Evolutionary conservation across 2,888 invertebrate genomes (phyloP), one percentile per base, ranked within the genome.

Genomic region (Heteromurus nitidus): DNA sequence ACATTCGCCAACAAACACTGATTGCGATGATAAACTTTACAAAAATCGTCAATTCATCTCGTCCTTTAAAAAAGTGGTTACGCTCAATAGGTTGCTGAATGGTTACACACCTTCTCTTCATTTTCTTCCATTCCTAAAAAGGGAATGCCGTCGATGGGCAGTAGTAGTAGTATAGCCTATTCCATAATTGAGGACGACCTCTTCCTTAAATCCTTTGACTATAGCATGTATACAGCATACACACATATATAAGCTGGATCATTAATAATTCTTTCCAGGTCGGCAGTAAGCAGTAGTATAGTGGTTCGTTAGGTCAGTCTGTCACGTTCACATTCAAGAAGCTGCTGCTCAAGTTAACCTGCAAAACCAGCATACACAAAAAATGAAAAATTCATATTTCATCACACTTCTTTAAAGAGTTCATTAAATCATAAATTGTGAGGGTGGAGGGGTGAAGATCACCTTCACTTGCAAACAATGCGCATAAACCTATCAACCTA

Each of bases 111-210:
- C 87, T 87, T 87, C 65, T 87, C 87, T 69, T 87, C 87, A 85
- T 87, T 87, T 82, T 87, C 87, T 85, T 87, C 87, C 87, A 87
- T 87, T 84, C 79, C 82, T 70, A 77, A 79, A 75, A 73, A 82
- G 80, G 83, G 72, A 76, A 80, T 80, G 79, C 83, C 72, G 80
- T 80, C 74, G 80, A 80, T 80, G 80, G 80, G 80, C 72, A 70
- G 73, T 18, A 20, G 47, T 47, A 11, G 36, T 36, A 16, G n/a
- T 30, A 68, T 62, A 74, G 65, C 22, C 68, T 80, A 80, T 80
- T 80, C 80, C 80, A 80, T 80, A 80, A 80, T 74, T 80, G 80
- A 80, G 80, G 74, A 74, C 80, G 74, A 31, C 74, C 80, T 80
- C 74, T 72, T 65, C 58, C n/a, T 58, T 44, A 70, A 55, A 18